phyloP scores from a whole-genome alignment of 2,113 vertebrate species.

The Myxocyprinus asiaticus region DNA sequence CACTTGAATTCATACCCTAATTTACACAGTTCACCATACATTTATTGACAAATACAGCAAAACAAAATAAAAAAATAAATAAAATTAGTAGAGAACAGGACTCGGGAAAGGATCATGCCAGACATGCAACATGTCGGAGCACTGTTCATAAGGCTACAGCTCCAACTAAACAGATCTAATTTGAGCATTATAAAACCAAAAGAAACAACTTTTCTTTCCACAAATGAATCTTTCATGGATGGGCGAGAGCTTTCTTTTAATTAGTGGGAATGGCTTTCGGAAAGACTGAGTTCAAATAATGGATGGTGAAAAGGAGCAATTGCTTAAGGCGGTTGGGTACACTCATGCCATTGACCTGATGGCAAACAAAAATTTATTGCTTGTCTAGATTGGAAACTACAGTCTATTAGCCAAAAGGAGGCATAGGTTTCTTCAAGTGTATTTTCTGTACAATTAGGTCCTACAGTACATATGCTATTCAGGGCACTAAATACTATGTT shows the following conservation, averaged over 20 bases:
- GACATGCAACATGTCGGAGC: too few relatives aligned
- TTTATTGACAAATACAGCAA: too few relatives aligned
- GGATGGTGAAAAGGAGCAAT: conserved; percentile 18
- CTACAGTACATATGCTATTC: not conserved
- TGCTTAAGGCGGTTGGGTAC: conserved; percentile 21
- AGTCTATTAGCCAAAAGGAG: not conserved
- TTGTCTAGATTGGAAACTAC: not conserved
- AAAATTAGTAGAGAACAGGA: too few relatives aligned
- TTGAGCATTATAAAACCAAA: not conserved
- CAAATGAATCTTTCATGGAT: conserved; percentile 41
- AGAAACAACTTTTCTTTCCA: not conserved
- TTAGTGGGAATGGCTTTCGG: conserved; percentile 61
- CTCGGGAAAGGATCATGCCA: too few relatives aligned
- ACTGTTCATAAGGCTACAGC: too few relatives aligned
- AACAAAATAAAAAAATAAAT: too few relatives aligned
- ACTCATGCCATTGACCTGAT: conserved; percentile 45
- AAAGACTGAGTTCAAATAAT: conserved; percentile 67
- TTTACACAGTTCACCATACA: not conserved
- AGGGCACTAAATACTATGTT: not conserved
- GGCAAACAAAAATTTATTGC: conserved; percentile 8
- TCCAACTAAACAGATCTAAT: not conserved
- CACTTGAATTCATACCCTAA: not conserved
- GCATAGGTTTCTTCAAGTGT: not conserved
- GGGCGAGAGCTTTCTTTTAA: conserved; percentile 53
- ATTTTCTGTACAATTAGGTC: not conserved